These are phyloP conservation scores for Stratiomys singularior DNA, from an alignment of 2,888 invertebrate species.

Conservation along the genomic window DNA sequence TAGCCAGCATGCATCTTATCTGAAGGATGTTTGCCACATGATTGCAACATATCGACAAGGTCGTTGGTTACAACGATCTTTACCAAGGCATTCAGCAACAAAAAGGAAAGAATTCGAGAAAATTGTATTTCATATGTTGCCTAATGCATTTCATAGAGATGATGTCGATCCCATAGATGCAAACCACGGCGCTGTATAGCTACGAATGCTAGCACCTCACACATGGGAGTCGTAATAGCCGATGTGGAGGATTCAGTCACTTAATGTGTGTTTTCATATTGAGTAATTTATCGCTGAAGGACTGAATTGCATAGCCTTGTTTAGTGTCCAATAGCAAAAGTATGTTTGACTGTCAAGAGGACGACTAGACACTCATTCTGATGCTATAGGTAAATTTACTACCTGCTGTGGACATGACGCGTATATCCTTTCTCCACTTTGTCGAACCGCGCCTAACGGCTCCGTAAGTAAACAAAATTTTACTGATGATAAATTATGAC, in stretches of 20 bases:
- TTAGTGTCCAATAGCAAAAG: background rate
- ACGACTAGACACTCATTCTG: background rate
- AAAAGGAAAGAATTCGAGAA: too few species aligned
- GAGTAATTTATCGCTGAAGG: too few species aligned
- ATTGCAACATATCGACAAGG: slow-evolving; percentile 7
- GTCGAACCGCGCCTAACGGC: background rate
- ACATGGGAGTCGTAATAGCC: too few species aligned
- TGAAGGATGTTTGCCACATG: background rate
- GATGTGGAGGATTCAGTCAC: too few species aligned
- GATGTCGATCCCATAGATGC: too few species aligned
- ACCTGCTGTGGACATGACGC: background rate
- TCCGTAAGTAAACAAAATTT: background rate
- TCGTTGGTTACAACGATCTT: background rate
- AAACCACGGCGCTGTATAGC: too few species aligned
- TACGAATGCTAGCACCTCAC: too few species aligned
- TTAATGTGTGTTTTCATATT: too few species aligned
- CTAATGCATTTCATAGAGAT: too few species aligned
- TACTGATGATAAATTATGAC: slow-evolving; percentile 1
- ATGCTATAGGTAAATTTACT: background rate
- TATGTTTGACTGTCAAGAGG: slow-evolving; percentile 1
- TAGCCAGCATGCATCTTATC: background rate
- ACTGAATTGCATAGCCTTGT: background rate
- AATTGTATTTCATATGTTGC: too few species aligned
- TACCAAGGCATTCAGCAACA: background rate
- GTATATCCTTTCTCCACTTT: background rate